Evolutionary conservation across 2,797 vertebrate genomes (phyloP), one percentile per base, ranked within the genome.

Genomic region (Muscicapa comitata): DNA sequence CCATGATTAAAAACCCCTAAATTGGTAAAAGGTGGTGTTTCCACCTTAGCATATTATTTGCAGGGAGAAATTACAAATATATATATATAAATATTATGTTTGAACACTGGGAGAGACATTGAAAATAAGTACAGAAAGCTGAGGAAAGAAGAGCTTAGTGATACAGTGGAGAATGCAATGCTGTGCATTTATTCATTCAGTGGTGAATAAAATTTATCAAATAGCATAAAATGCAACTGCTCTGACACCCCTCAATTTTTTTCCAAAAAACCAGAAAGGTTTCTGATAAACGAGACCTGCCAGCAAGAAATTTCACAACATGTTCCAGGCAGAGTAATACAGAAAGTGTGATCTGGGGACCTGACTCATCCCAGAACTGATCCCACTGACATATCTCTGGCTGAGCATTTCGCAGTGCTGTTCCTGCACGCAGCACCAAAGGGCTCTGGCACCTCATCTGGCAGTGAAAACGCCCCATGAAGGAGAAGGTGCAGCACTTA

Each of bases 351-450:
- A 51, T 81, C 12, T 6, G 54, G 38, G 63, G 28, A 63, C 54
- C 29, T 97, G 95, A 97, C 91, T 97, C 95, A 96, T 95, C 66
- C 94, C 79, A 78, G 51, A 95, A 97, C 82, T 3, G 40, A 86
- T 91, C 76, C 93, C 42, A 94, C 40, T 86, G 88, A 94, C 70
- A 26, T 72, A 81, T 74, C 85, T 74, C 87, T 48, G 75, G 87
- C 65, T 85, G 86, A 93, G 72, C 3, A 0, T 47, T 65, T 74
- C 3, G 0, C 21, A 20, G 48, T 1, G 21, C 51, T 43, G 79
- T 79, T 88, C 87, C 84, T 11, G 45, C 87, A 53, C 2, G 3
- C 68, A 71, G 77, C 80, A 38, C 62, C 59, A 24, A 90, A 51
- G 86, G 78, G 82, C 67, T 67, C n/a, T 38, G 63, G 59, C 37